Evolutionary conservation across 2,888 invertebrate species (phyloP).

Genomic region (Lasioglossum pauxillum): DNA sequence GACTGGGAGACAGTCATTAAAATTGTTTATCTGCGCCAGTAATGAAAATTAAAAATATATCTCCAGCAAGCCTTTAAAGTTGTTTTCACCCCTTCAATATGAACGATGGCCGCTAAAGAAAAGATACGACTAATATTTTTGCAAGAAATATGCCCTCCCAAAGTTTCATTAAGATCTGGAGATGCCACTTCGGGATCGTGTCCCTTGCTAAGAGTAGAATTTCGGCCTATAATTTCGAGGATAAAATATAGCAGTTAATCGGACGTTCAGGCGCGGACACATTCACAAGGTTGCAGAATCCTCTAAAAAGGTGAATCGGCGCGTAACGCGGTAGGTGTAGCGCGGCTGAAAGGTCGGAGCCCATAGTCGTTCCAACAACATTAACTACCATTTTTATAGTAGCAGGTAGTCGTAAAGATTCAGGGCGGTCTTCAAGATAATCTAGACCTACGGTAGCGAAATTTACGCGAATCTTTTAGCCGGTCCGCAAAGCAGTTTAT

Average conservation of each 20-base stretch:
- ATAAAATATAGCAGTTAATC: neutral
- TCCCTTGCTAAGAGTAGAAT: too few relatives aligned
- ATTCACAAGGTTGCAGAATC: neutral
- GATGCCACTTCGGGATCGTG: too few relatives aligned
- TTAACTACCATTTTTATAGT: constrained; percentile 28
- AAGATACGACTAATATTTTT: too few relatives aligned
- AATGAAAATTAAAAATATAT: too few relatives aligned
- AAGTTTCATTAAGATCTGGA: too few relatives aligned
- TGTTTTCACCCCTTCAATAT: too few relatives aligned
- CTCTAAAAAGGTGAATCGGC: neutral
- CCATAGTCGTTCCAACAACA: constrained; percentile 17
- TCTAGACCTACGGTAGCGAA: constrained; percentile 27
- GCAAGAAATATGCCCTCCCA: too few relatives aligned
- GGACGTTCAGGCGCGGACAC: neutral
- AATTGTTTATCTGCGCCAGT: too few relatives aligned
- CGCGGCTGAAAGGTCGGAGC: neutral
- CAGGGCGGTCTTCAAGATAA: neutral
- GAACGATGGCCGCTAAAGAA: too few relatives aligned
- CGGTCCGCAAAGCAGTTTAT: constrained; percentile 9
- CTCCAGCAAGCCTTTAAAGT: too few relatives aligned
- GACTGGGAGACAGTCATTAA: too few relatives aligned
- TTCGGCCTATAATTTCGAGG: too few relatives aligned
- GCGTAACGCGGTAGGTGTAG: constrained; percentile 4
- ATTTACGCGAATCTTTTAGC: constrained; percentile 23
- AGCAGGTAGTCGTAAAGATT: constrained; percentile 24